A percentile compares a stretch with the other conserved stretches of the same genome.
Evolutionary conservation across 2,888 invertebrate species (phyloP).

Genomic region (Peribatodes rhomboidaria): DNA sequence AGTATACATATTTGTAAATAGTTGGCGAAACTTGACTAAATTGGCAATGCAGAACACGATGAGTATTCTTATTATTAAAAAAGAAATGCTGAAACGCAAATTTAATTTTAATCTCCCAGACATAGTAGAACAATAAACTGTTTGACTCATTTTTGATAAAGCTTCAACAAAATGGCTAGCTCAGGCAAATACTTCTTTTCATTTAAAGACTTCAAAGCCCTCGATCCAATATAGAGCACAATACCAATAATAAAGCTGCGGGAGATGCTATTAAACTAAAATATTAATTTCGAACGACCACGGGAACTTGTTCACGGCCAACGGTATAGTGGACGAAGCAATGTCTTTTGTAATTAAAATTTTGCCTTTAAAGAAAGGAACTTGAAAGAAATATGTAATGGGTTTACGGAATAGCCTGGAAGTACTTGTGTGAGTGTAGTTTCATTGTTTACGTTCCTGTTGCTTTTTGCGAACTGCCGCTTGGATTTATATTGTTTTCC

Average conservation of each 20-base stretch:
- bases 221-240: slow-evolving; percentile 17
- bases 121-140: no score
- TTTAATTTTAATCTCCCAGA: no score
- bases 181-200: slow-evolving; percentile 10
- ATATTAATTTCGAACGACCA: slow-evolving; percentile 29
- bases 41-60: no score
- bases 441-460: no score
- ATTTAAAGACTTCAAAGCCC: slow-evolving; percentile 24
- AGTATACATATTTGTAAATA: no score
- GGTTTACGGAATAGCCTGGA: neutral
- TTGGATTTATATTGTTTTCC: no score
- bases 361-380: slow-evolving; percentile 45
- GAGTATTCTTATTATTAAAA: no score
- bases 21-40: no score
- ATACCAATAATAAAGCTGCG: slow-evolving; percentile 26
- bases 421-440: no score
- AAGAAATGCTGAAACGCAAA: no score
- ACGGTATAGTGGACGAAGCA: slow-evolving; percentile 57
- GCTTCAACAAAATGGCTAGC: neutral
- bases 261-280: slow-evolving; percentile 19
- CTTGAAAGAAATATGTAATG: neutral
- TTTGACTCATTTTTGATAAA: neutral
- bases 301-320: slow-evolving; percentile 54
- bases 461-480: no score
- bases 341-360: slow-evolving; percentile 73